A percentile compares a stretch with the other conserved stretches of the same genome.
Conservation (phyloP, 2,888 invertebrate genomes). For the Abrostola tripartita region DNA sequence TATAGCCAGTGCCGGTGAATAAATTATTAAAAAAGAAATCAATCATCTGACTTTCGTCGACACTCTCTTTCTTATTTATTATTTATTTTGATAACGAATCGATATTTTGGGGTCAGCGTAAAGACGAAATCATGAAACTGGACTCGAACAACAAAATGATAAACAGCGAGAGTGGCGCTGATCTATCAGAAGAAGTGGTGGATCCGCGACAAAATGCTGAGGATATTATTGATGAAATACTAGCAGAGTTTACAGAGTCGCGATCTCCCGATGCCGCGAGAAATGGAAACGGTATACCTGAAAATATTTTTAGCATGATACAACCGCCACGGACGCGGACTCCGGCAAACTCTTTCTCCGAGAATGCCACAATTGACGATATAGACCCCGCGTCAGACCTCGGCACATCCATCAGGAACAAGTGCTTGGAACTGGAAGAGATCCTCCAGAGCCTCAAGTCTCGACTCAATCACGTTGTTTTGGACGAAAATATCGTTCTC, state of each 20-base stretch:
- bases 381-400: slow-evolving; percentile 85
- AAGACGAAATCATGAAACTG: slow-evolving; percentile 78
- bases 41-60: slow-evolving; percentile 79
- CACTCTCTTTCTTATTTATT: slow-evolving; percentile 65
- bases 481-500: slow-evolving; percentile 84
- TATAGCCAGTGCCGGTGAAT: slow-evolving; percentile 4
- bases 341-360: slow-evolving; percentile 83
- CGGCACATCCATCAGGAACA: slow-evolving; percentile 84
- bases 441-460: slow-evolving; percentile 85
- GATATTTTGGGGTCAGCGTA: slow-evolving; percentile 61
- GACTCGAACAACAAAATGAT: slow-evolving; percentile 86
- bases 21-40: slow-evolving; percentile 48
- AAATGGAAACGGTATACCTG: slow-evolving; percentile 77
- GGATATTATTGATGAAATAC: slow-evolving; percentile 84
- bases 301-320: slow-evolving; percentile 79
- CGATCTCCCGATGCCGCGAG: slow-evolving; percentile 74
- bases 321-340: slow-evolving; percentile 83
- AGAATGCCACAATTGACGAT: slow-evolving; percentile 81
- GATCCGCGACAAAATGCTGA: slow-evolving; percentile 85
- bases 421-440: slow-evolving; percentile 85
- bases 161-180: slow-evolving; percentile 79
- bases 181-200: slow-evolving; percentile 80
- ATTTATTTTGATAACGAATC: slow-evolving; percentile 79
- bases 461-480: slow-evolving; percentile 83
- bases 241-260: slow-evolving; percentile 83